Conservation (phyloP, 2,797 vertebrate species). For the Ctenochaetus hawaiiensis region DNA sequence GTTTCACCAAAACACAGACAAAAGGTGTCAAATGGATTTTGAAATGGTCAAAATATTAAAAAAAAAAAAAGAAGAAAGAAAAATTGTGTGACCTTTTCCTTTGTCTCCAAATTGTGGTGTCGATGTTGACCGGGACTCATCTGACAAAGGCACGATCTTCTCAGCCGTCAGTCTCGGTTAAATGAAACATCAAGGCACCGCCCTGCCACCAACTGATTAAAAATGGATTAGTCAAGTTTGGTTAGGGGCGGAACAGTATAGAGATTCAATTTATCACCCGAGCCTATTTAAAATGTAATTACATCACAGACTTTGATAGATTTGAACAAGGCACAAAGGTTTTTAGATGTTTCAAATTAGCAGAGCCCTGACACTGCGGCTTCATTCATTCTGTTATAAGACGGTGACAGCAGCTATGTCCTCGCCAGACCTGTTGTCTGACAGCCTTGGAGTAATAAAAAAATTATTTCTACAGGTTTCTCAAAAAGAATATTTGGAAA, state of each 20-base stretch:
- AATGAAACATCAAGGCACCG: conserved; percentile 81
- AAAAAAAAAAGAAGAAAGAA: conserved; percentile 34
- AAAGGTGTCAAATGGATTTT: conserved; percentile 20
- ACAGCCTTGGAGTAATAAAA: conserved; percentile 24
- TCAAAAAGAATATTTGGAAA: not conserved
- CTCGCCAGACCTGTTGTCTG: conserved; percentile 35
- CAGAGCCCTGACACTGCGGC: conserved; percentile 48
- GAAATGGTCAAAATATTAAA: conserved; percentile 9
- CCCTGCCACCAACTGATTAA: conserved; percentile 82
- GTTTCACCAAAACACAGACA: not conserved
- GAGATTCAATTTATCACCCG: conserved; percentile 81
- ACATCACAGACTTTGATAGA: conserved; percentile 81
- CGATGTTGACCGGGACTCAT: conserved; percentile 26
- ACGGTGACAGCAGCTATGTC: conserved; percentile 47
- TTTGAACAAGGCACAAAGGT: conserved; percentile 78
- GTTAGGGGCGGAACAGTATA: conserved; percentile 76
- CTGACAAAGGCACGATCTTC: conserved; percentile 45
- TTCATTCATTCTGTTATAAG: conserved; percentile 54
- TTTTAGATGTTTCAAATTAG: conserved; percentile 79
- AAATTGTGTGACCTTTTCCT: not conserved
- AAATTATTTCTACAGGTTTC: conserved; percentile 22
- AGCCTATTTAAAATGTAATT: conserved; percentile 83
- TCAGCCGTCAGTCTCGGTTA: conserved; percentile 64
- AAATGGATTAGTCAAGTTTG: conserved; percentile 85
- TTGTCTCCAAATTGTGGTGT: conserved; percentile 33